A percentile compares a stretch with the other conserved stretches of the same genome.
phyloP scores from a whole-genome alignment of 2,888 invertebrate genomes.

The Syrphus vitripennis region DNA sequence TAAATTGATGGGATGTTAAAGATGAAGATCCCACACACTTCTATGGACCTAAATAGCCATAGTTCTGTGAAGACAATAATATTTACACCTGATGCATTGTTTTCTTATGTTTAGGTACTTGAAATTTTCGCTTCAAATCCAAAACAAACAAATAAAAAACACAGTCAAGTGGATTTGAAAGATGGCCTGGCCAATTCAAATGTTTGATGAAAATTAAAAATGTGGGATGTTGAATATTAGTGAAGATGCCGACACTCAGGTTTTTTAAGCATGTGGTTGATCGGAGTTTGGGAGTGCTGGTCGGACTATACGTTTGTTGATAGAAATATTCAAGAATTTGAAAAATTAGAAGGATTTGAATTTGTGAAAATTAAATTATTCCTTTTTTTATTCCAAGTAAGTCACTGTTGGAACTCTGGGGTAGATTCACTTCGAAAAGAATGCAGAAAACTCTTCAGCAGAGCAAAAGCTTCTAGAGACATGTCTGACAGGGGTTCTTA shows the following conservation, averaged over 20 bases:
- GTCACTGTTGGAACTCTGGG: too few species aligned
- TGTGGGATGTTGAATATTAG: neutral
- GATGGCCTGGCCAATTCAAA: conserved; percentile 55
- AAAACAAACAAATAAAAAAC: conserved; percentile 52
- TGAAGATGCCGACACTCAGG: neutral
- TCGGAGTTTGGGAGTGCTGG: too few species aligned
- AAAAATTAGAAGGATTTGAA: too few species aligned
- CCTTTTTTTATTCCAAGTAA: too few species aligned
- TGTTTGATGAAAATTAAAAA: conserved; percentile 26
- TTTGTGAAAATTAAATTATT: too few species aligned
- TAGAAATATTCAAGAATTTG: too few species aligned
- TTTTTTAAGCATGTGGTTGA: neutral
- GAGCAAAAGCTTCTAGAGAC: too few species aligned
- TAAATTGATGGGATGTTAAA: conserved; percentile 18
- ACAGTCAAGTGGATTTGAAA: conserved; percentile 39
- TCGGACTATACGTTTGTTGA: too few species aligned
- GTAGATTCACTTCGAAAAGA: too few species aligned
- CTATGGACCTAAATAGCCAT: neutral
- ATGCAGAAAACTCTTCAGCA: too few species aligned
- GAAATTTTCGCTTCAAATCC: conserved; percentile 54
- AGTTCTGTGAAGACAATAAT: conserved; percentile 44
- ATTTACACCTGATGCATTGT: conserved; percentile 56
- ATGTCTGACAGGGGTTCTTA: too few species aligned
- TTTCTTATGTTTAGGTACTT: conserved; percentile 49
- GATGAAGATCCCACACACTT: neutral